phyloP scores from a whole-genome alignment of 2,113 vertebrate genomes.

The Callionymus lyra region DNA sequence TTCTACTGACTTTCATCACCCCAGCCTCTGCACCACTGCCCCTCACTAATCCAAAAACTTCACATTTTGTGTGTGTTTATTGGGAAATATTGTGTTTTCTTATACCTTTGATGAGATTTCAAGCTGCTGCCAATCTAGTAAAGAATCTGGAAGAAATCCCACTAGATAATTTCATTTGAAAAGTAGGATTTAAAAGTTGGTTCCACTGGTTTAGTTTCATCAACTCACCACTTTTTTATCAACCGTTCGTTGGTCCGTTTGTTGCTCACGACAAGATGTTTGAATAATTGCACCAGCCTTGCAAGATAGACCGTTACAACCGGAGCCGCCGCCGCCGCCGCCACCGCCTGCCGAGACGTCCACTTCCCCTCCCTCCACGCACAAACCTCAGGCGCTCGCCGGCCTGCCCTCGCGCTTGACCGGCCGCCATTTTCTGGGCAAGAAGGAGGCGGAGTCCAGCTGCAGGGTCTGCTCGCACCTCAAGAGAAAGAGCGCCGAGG shows the following conservation, averaged over 20 bases:
- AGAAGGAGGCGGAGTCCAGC: conserved; percentile 22
- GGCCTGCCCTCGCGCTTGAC: conserved; percentile 41
- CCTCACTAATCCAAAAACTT: too few relatives aligned
- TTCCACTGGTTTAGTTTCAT: too few relatives aligned
- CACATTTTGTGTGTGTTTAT: not conserved
- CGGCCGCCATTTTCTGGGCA: conserved; percentile 51
- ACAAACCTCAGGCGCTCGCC: conserved; percentile 16
- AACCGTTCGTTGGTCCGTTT: conserved; percentile 8
- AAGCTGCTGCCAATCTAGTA: too few relatives aligned
- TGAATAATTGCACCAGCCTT: conserved; percentile 47
- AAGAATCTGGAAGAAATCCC: too few relatives aligned
- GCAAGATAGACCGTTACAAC: conserved; percentile 27
- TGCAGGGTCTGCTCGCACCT: conserved; percentile 46
- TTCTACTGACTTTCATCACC: not conserved
- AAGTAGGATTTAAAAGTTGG: too few relatives aligned
- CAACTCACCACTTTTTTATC: conserved; percentile 8
- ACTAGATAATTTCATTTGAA: too few relatives aligned
- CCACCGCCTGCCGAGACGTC: conserved; percentile 22
- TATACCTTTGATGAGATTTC: too few relatives aligned
- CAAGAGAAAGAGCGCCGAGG: conserved; percentile 34
- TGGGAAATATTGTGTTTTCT: not conserved
- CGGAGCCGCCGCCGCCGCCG: conserved; percentile 17
- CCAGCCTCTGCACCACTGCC: too few relatives aligned
- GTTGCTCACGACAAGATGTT: conserved; percentile 41
- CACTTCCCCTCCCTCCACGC: conserved; percentile 12